Base-by-base conservation (phyloP, 1,140 invertebrate genomes). In the Radopholus similis region DNA sequence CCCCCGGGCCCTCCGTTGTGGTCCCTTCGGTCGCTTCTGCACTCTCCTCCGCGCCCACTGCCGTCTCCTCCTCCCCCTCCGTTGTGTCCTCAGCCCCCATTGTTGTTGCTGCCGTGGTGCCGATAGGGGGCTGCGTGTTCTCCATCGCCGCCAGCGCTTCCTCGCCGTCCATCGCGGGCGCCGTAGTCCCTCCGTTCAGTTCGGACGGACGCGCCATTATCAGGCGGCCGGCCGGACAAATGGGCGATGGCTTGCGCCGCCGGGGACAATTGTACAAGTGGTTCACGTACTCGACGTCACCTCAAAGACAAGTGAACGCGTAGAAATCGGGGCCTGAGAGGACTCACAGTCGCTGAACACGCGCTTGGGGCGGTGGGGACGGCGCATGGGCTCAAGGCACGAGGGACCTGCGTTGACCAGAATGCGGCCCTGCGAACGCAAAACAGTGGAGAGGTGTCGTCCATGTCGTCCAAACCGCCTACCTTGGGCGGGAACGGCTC, bases 251-350 rank as follows among this genome's bases (percentile, higher is more conserved):
- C 58, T 76, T 76, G 38, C 72, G 8, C 15, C 68, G 28, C 30
- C 56, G 18, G 2, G 72, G 72, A 42, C 72, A 73, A 44, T 73
- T 73, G 68, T 73, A 72, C 23, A 73, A 37, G 51, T 73, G 72
- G 56, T 73, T 73, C 2, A 73, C 74, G 47, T 77, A 73, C 57
- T 73, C 72, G 35, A 74, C 73, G 54, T 71, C 64, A 18, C 59
- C 59, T 62, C 11, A 40, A 60, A 28, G n/a, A 59, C 9, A 23
- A 28, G 40, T 21, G 21, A 32, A 23, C 28, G 13, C 32, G 13
- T 55, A 21, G 26, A 60, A 28, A 11, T 59, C 28, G 23, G 38
- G 9, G 32, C 23, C 42, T 30, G 5, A 59, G 18, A 35, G 9
- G 18, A 42, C 28, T 68, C 69, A 72, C 72, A 73, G 21, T 73